Evolutionary conservation across 2,113 vertebrate species (phyloP).

Genomic region (Lamprotornis superbus): DNA sequence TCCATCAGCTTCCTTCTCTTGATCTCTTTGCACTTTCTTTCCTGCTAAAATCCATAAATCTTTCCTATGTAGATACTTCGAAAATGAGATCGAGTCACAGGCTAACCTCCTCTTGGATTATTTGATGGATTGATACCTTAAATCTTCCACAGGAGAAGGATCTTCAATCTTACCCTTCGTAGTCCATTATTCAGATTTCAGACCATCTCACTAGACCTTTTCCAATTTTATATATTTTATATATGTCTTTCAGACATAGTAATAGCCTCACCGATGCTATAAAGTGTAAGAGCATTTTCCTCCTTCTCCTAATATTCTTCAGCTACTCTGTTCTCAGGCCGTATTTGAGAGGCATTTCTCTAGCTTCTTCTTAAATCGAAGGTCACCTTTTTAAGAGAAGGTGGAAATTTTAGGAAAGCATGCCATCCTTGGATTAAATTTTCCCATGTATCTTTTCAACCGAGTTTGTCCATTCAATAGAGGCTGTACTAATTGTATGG

Average conservation of each 20-base stretch:
- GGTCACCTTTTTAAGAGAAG: neutral
- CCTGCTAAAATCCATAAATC: neutral
- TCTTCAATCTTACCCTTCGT: neutral
- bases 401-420: neutral
- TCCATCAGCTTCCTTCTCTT: neutral
- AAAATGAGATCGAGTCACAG: neutral
- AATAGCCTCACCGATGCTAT: neutral
- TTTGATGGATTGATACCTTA: neutral
- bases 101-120: neutral
- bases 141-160: neutral
- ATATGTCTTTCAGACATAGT: neutral
- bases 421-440: neutral
- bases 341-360: neutral
- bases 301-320: neutral
- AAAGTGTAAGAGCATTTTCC: neutral
- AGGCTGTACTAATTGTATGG: neutral
- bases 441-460: neutral
- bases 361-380: neutral
- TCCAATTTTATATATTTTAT: constrained; percentile 1
- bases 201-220: neutral
- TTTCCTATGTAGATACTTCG: neutral
- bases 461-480: neutral
- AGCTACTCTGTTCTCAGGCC: neutral
- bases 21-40: neutral
- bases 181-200: constrained; percentile 6